Percentiles rank a stretch among this genome's conserved stretches.
Conservation (phyloP, 1,140 invertebrate species). For the Limonius californicus region DNA sequence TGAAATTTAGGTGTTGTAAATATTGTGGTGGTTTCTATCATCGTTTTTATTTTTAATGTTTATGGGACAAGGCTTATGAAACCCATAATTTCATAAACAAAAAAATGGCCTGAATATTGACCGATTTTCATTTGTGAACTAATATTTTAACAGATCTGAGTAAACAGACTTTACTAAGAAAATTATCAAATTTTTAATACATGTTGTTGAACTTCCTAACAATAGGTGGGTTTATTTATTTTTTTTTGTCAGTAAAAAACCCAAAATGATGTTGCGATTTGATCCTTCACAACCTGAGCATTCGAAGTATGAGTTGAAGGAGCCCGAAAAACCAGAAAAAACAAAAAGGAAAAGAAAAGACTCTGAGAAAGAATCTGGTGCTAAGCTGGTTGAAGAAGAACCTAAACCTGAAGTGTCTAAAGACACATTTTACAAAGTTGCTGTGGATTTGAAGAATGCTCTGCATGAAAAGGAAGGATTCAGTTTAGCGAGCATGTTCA, state of each 20-base stretch:
- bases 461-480: conserved; percentile 52
- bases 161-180: no score
- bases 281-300: conserved; percentile 58
- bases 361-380: background rate
- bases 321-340: conserved; percentile 39
- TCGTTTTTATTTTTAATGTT: no score
- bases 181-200: no score
- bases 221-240: no score
- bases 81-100: no score
- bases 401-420: conserved; percentile 52
- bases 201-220: no score
- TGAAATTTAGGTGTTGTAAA: no score
- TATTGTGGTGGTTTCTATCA: no score
- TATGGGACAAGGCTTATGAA: no score
- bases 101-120: no score
- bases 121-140: no score
- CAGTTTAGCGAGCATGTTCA: conserved; percentile 57
- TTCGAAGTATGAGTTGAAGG: conserved; percentile 50
- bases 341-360: conserved; percentile 32
- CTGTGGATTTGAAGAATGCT: conserved; percentile 53
- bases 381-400: background rate
- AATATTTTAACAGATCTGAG: no score
- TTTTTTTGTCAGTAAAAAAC: background rate
- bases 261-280: conserved; percentile 54
- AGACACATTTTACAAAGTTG: conserved; percentile 61